Conservation (phyloP, 64 coral and sea anemone species). For the Stylophora pistillata region DNA sequence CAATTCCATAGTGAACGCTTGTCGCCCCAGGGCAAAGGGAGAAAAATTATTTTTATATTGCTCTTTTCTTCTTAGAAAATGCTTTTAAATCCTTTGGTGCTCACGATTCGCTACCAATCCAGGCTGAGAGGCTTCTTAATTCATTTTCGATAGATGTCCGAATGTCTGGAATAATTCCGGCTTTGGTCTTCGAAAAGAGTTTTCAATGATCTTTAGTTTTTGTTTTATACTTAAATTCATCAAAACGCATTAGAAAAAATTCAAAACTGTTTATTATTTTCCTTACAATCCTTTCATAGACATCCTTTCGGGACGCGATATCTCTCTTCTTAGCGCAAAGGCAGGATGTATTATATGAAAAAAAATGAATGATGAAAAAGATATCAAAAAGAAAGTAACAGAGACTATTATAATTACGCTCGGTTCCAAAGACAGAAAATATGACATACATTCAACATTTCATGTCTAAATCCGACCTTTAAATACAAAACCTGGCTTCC, state of each 20-base stretch:
- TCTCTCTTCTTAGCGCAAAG: background rate
- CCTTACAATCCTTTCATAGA: background rate
- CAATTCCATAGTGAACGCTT: slow-evolving; percentile 20
- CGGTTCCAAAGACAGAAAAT: background rate
- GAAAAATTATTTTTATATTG: slow-evolving; percentile 40
- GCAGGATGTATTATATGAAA: background rate
- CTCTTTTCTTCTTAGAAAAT: slow-evolving; percentile 22
- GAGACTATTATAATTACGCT: background rate
- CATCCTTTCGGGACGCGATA: background rate
- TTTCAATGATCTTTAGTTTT: background rate
- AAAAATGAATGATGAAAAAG: background rate
- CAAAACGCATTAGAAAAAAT: background rate
- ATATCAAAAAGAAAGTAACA: background rate
- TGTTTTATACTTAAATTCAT: background rate
- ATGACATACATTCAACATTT: background rate
- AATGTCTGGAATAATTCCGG: slow-evolving; percentile 25
- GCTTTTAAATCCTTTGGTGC: background rate
- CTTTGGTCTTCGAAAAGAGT: background rate
- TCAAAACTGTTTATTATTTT: background rate
- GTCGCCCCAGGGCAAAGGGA: slow-evolving; percentile 16
- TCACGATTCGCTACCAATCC: background rate
- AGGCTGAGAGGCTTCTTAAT: slow-evolving; percentile 20
- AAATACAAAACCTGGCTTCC: background rate
- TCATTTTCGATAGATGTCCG: slow-evolving; percentile 4
- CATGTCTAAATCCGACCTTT: background rate